Evolutionary conservation across 2,888 invertebrate species (phyloP), one percentile per base, ranked within the genome.

Genomic region (Keiferia lycopersicella): DNA sequence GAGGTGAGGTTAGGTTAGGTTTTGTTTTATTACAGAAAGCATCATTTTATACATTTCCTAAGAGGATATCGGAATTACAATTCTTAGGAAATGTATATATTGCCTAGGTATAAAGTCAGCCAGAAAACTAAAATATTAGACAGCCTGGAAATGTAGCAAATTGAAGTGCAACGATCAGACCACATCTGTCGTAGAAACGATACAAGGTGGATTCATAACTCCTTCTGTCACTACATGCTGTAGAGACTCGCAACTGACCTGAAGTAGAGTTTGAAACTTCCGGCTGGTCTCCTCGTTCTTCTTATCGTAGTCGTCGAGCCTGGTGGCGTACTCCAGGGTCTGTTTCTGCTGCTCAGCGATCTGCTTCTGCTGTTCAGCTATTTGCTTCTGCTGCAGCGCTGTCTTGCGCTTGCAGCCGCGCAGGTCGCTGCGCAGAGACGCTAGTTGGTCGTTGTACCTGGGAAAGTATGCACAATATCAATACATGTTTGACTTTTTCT

Each of bases 201-300:
- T 26, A 6, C 18, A 18, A 18, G 50, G n/a, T 3, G 3, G 4
- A 20, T 8, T n/a, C 0, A 16, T n/a, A n/a, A n/a, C n/a, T n/a
- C n/a, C n/a, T n/a, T n/a, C n/a, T n/a, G n/a, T n/a, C n/a, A n/a
- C n/a, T n/a, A n/a, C n/a, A n/a, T n/a, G n/a, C n/a, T n/a, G n/a
- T n/a, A n/a, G n/a, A n/a, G n/a, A n/a, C n/a, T n/a, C n/a, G 18
- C 18, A 7, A 51, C 51, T 22, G 11, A 95, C 95, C 94, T 96
- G 96, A 76, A 97, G 88, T 71, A 97, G 90, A 66, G 97, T 97
- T 80, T 96, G 97, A 88, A 97, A 97, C 87, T 97, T 97, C 65
- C 97, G 93, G 61, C 97, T 95, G 67, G 96, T 96, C 82, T 97
- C 97, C 78, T 97, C 97, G 81, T 96, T 96, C 81, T 97, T 97